Evolutionary conservation across 92 coral and sea anemone species (phyloP).

Genomic region (Umimayanthus chanpuru): DNA sequence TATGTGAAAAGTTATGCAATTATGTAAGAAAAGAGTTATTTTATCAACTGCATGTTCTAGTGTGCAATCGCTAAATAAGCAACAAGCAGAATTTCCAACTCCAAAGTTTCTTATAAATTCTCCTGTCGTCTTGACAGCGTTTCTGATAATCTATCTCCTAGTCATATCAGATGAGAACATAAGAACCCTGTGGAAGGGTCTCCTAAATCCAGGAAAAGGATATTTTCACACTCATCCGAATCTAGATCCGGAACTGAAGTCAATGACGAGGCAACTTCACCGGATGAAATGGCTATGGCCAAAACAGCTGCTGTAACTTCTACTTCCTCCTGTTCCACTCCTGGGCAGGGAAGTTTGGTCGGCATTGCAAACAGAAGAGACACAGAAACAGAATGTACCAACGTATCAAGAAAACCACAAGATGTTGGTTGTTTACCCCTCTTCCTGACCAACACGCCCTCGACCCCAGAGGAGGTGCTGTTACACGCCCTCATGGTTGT

Average conservation of each 20-base stretch:
- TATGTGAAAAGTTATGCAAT: neutral
- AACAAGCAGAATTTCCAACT: slow-evolving; percentile 14
- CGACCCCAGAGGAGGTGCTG: slow-evolving; percentile 35
- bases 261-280: no score
- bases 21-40: neutral
- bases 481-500: slow-evolving; percentile 33
- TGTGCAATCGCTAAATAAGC: slow-evolving; percentile 9
- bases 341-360: no score
- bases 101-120: neutral
- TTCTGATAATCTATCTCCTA: slow-evolving; percentile 8
- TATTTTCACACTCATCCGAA: neutral
- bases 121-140: neutral
- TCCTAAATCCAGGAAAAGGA: neutral
- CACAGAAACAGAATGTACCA: no score
- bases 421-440: neutral
- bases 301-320: no score
- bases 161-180: no score
- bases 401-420: no score
- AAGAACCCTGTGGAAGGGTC: neutral
- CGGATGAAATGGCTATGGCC: no score
- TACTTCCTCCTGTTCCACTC: no score
- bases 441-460: slow-evolving; percentile 8
- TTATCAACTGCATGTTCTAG: slow-evolving; percentile 2
- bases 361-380: no score
- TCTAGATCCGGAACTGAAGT: neutral